Evolutionary conservation across 1,140 invertebrate species (phyloP), one percentile per base, ranked within the genome.

Genomic region (Lepeophtheirus salmonis): DNA sequence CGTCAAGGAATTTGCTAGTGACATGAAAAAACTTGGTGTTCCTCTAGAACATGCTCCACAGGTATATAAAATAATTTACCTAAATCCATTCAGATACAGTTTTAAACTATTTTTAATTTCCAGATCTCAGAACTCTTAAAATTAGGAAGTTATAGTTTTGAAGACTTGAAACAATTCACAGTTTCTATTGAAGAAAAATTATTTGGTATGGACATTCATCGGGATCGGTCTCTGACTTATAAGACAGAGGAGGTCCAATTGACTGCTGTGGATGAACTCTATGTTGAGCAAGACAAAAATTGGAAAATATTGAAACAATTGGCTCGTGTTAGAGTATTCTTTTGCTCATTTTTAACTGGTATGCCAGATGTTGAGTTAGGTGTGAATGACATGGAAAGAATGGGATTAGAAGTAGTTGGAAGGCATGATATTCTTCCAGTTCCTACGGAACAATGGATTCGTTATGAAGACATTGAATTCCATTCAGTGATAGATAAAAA

Each of bases 341-440:
- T 96, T 71, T 74, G 97, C 30, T 89, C 89, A 49, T 98, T 98
- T 71, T 66, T 82, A 4, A 77, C 77, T 62, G 79, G 76, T 58
- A 91, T 91, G 84, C 92, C 92, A 2, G 83, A 88, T 67, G 82
- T 97, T 55, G 95, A 99, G 72, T 73, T 99, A 62, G 96, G 96
- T 12, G 80, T 99, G 13, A 99, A 99, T 71, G 96, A 99, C 70
- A 81, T 94, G 75, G 79, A 84, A 69, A 76, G 95, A 6, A 89
- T 97, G 74, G 96, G 96, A 6, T 90, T 90, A 74, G 96, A 99
- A 78, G 90, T 99, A 14, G 96, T 99, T 0, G 91, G 96, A 0
- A 76, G 96, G 16, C 90, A 97, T 71, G 96, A 99, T 72, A 99
- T 99, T 68, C 94, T 99, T 67, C 95, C 95, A 6, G 92, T 98